Evolutionary conservation across 2,797 vertebrate species (phyloP).

Genomic region (Caiman crocodilus): DNA sequence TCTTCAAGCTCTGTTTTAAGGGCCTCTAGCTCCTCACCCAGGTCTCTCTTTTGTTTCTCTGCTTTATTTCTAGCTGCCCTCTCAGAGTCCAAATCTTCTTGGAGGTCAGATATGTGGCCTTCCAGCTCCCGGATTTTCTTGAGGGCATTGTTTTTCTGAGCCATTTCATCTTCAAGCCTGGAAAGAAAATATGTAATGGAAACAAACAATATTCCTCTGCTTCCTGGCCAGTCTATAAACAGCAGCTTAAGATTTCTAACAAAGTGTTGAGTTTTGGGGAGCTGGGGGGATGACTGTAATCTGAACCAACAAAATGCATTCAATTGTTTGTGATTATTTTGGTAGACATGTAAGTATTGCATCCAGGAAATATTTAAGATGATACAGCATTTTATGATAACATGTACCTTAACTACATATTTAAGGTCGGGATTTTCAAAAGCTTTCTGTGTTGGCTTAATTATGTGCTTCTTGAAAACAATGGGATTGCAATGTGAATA

Average conservation of each 20-base stretch:
- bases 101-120: slow-evolving; percentile 94
- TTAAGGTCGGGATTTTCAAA: not conserved
- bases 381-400: not conserved
- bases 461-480: not conserved
- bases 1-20: slow-evolving; percentile 97
- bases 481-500: not conserved
- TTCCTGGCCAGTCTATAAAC: not conserved
- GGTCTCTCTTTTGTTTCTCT: slow-evolving; percentile 94
- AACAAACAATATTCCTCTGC: not conserved
- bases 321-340: not conserved
- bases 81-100: slow-evolving; percentile 96
- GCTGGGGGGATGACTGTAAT: not conserved
- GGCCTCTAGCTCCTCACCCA: slow-evolving; percentile 95
- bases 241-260: not conserved
- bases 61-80: slow-evolving; percentile 92
- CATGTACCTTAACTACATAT: not conserved
- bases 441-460: not conserved
- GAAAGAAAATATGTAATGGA: not conserved
- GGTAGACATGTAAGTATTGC: no score
- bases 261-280: not conserved
- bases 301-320: not conserved
- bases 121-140: slow-evolving; percentile 98
- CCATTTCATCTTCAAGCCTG: slow-evolving; percentile 93
- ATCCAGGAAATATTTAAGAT: not conserved
- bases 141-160: slow-evolving; percentile 94